These are phyloP conservation scores for Syncerus caffer DNA, from an alignment of 2,797 vertebrate species.

Conservation along the genomic window DNA sequence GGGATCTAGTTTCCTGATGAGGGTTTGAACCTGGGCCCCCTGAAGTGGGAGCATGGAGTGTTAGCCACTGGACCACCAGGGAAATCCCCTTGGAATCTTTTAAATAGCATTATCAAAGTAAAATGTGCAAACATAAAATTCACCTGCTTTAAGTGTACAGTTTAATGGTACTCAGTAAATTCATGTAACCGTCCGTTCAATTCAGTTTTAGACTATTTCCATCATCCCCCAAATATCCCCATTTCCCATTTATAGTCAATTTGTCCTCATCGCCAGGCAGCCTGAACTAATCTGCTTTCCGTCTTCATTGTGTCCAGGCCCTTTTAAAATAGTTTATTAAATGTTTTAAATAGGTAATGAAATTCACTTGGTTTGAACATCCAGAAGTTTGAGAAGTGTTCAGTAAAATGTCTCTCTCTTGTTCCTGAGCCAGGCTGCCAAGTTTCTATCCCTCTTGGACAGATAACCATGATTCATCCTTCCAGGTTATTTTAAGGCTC, in stretches of 20 bases:
- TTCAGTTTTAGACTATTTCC: not conserved
- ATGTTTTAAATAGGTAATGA: not conserved
- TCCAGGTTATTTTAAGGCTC: not conserved
- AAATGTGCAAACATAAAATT: not conserved
- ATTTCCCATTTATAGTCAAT: not conserved
- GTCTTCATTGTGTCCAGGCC: not conserved
- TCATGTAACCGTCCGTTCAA: not conserved
- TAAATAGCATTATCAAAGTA: not conserved
- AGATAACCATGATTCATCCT: not conserved
- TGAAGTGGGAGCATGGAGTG: not conserved
- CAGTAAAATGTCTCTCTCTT: not conserved
- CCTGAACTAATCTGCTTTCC: not conserved
- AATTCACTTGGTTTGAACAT: not conserved
- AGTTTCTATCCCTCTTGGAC: not conserved
- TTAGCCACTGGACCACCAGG: not conserved
- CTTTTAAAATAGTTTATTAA: conserved; percentile 2
- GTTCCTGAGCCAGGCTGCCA: not conserved
- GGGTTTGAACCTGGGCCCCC: not conserved
- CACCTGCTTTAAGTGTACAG: not conserved
- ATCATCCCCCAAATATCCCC: not conserved
- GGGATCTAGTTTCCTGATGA: not conserved
- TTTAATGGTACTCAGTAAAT: not conserved
- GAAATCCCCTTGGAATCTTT: not conserved
- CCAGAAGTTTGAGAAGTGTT: not conserved
- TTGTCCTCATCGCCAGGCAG: not conserved